Base-by-base conservation (phyloP, 37 sponge, comb jelly and placozoan species). In the Tethya wilhelma region DNA sequence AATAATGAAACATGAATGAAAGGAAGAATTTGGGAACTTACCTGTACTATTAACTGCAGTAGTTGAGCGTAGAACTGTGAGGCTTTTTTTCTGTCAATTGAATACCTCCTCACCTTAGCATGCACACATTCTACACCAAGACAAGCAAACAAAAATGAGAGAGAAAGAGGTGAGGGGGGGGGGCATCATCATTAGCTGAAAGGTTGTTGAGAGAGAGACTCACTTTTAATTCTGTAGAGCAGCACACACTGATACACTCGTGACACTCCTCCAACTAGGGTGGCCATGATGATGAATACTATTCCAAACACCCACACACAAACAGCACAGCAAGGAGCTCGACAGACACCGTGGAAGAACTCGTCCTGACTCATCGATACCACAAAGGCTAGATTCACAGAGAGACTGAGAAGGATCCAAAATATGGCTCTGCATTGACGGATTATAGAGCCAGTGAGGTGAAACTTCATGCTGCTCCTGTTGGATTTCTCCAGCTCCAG, bases 61-160 rank as follows among this genome's bases (percentile, higher is more conserved):
- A 90, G 91, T 55, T 85, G 86, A 25, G 44, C 58, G 34, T 90
- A 81, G 57, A 90, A 85, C 64, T 84, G 80, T n/a, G 60, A 57
- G 32, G 78, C 71, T 17, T 90, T 90, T 44, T 85, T 81, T 56
- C 72, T 56, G 8, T 59, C 56, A 0, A 85, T 38, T 86, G 86
- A 90, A 33, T 59, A 80, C 38, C 78, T 68, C 28, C 70, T 79
- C 12, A 70, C 69, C 39, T 78, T 78, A 64, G 36, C 60, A 29
- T 12, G 29, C 22, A 12, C 36, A 34, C 59, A 75, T 62, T 75
- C 75, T 75, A 42, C 4, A 42, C 1, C n/a, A n/a, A n/a, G n/a
- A n/a, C n/a, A n/a, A n/a, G n/a, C n/a, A n/a, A n/a, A n/a, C n/a
- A n/a, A n/a, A n/a, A n/a, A n/a, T n/a, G n/a, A n/a, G n/a, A n/a